These are phyloP conservation scores for Spongia lamella DNA, from an alignment of 37 sponge, comb jelly and placozoan species.

Conservation along the genomic window DNA sequence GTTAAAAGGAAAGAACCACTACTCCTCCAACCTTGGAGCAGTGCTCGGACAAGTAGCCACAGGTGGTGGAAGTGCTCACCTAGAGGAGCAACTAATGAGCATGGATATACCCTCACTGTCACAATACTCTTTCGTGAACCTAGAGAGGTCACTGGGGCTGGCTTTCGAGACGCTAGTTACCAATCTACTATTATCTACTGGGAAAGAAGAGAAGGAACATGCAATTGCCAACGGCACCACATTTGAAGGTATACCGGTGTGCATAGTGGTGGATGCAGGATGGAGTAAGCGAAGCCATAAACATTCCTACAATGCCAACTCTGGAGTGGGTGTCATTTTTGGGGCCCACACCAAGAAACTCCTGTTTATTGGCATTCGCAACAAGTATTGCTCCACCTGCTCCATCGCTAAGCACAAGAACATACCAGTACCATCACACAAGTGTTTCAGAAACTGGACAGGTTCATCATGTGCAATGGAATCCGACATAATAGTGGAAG, in stretches of 20 bases:
- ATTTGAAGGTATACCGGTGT: conserved; percentile 23
- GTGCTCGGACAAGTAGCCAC: conserved; percentile 10
- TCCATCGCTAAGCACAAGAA: neutral
- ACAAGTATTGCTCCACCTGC: conserved; percentile 44
- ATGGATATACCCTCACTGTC: neutral
- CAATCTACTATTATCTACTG: neutral
- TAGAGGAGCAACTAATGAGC: neutral
- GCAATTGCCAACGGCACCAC: neutral
- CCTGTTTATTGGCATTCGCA: conserved; percentile 7
- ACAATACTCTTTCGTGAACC: neutral
- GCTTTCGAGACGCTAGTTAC: neutral
- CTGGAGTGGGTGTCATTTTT: conserved; percentile 1
- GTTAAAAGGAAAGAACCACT: neutral
- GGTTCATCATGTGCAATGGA: conserved; percentile 36
- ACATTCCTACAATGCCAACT: conserved; percentile 20
- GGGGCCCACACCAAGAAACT: conserved; percentile 3
- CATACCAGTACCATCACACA: conserved; percentile 6
- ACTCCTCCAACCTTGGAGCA: conserved; percentile 11
- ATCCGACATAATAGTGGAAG: conserved; percentile 28
- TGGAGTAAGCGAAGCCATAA: conserved; percentile 27
- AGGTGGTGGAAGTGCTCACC: conserved; percentile 15
- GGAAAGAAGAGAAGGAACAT: conserved; percentile 10
- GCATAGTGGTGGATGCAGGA: conserved; percentile 40
- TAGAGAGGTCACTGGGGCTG: neutral
- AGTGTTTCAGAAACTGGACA: conserved; percentile 33